Percentiles rank a stretch among this genome's conserved stretches.
These are phyloP conservation scores for Crypturellus tataupa DNA, from an alignment of 2,797 vertebrate genomes.

Conservation along the genomic window DNA sequence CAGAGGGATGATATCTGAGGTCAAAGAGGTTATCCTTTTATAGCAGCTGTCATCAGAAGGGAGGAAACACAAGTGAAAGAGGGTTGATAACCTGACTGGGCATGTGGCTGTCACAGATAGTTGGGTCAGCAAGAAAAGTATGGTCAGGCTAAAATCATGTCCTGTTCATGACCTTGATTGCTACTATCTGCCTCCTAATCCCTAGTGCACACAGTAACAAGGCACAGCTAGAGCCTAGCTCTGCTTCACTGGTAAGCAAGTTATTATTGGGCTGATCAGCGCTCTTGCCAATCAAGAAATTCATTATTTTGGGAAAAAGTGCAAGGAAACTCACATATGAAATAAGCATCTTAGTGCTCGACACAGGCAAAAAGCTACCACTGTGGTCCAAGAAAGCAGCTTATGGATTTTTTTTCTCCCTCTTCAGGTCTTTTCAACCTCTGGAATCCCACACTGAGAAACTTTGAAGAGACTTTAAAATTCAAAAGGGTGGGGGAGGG, in stretches of 20 bases:
- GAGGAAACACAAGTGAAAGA: conserved; percentile 13
- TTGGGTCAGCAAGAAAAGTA: neutral
- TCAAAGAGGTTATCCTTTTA: conserved; percentile 30
- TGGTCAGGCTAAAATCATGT: conserved; percentile 1
- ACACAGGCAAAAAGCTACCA: neutral
- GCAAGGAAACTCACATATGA: neutral
- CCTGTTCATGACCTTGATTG: conserved; percentile 13
- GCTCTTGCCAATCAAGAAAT: neutral
- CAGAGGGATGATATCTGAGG: conserved; percentile 22
- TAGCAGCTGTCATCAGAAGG: conserved; percentile 17
- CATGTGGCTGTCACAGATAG: neutral
- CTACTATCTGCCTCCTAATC: neutral
- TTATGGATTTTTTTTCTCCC: conserved; percentile 14
- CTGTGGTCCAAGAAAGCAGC: neutral
- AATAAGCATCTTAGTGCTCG: conserved; percentile 18
- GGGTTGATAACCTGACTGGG: neutral
- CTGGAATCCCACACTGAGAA: neutral
- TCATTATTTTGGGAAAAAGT: neutral
- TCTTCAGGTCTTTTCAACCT: neutral
- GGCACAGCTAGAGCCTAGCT: neutral
- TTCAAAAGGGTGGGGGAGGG: neutral
- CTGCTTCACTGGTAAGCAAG: conserved; percentile 21
- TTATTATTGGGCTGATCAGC: conserved; percentile 20
- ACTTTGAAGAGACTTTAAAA: neutral
- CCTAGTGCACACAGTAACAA: neutral